phyloP scores from a whole-genome alignment of 2,113 vertebrate genomes.

The Caretta caretta region DNA sequence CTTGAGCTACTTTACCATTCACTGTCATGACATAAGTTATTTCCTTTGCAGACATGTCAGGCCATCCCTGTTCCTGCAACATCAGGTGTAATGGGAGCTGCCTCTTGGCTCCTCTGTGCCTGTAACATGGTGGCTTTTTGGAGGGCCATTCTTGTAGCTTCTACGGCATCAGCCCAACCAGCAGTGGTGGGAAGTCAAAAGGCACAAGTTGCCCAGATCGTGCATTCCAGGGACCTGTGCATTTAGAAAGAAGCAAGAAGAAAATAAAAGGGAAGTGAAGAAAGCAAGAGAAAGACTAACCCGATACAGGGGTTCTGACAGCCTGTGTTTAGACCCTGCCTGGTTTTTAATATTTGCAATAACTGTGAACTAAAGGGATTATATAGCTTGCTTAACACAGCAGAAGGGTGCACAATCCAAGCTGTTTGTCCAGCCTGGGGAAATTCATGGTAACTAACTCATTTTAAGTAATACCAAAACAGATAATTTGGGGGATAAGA shows the following conservation, averaged over 20 bases:
- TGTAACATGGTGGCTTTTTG: neutral
- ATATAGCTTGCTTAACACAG: neutral
- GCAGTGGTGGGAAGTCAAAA: neutral
- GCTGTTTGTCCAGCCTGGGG: neutral
- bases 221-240: neutral
- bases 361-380: neutral
- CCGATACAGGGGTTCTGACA: neutral
- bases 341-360: slow-evolving; percentile 1
- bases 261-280: neutral
- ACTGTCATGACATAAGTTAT: neutral
- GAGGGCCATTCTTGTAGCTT: neutral
- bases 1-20: neutral
- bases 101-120: neutral
- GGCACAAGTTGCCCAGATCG: neutral
- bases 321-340: neutral
- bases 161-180: neutral
- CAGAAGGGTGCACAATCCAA: neutral
- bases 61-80: neutral
- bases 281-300: neutral
- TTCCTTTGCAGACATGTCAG: neutral
- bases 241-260: slow-evolving; percentile 1
- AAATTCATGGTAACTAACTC: neutral
- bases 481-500: neutral
- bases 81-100: neutral
- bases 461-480: neutral